A percentile compares a stretch with the other conserved stretches of the same genome.
These are phyloP conservation scores for Menura novaehollandiae DNA, from an alignment of 2,113 vertebrate genomes.

Conservation along the genomic window DNA sequence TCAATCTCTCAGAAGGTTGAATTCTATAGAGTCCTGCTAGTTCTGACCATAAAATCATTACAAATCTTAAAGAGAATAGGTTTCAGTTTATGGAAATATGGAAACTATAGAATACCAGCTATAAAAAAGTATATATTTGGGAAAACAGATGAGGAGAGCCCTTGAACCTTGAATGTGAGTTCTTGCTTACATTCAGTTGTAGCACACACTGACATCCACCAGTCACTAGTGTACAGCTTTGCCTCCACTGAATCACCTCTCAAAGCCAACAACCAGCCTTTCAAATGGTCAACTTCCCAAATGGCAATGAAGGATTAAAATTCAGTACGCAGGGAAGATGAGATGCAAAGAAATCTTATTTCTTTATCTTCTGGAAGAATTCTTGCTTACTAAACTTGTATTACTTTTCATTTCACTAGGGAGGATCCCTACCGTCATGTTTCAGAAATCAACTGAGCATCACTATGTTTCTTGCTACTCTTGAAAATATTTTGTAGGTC, in stretches of 20 bases:
- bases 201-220: background rate
- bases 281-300: background rate
- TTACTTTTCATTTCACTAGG: background rate
- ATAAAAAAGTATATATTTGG: background rate
- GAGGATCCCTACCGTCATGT: background rate
- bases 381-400: background rate
- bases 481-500: background rate
- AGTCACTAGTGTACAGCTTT: background rate
- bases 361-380: background rate
- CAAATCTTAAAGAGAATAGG: background rate
- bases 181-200: background rate
- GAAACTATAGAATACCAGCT: background rate
- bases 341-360: background rate
- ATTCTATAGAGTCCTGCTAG: background rate
- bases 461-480: background rate
- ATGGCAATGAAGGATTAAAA: background rate
- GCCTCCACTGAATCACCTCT: background rate
- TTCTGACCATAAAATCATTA: background rate
- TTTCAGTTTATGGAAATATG: background rate
- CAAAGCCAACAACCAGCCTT: background rate
- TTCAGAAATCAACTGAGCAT: background rate
- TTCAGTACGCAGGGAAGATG: background rate
- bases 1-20: background rate
- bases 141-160: background rate
- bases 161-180: background rate